Evolutionary conservation across 2,888 invertebrate species (phyloP).

Genomic region (Gymnocheta viridis): DNA sequence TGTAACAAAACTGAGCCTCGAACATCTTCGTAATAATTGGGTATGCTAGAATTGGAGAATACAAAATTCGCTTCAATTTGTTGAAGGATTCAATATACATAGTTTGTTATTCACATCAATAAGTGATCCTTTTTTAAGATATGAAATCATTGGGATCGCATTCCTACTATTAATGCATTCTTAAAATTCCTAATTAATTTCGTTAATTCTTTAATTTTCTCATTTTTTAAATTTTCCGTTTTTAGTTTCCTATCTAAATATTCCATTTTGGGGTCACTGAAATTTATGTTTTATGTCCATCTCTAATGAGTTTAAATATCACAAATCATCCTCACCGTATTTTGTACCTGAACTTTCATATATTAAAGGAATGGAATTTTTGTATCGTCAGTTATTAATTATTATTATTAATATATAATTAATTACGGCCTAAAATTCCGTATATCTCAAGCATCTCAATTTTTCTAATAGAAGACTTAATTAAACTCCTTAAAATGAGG

Average conservation of each 20-base stretch:
- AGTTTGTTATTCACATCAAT: not conserved
- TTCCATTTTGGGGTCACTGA: slow-evolving; percentile 27
- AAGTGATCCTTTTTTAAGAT: not conserved
- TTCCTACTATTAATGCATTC: not conserved
- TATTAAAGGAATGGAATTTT: slow-evolving; percentile 38
- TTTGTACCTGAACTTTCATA: slow-evolving; percentile 11
- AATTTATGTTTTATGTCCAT: slow-evolving; percentile 52
- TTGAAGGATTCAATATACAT: not conserved
- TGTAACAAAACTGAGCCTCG: not conserved
- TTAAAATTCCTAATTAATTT: slow-evolving; percentile 32
- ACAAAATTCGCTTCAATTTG: not conserved
- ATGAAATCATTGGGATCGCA: not conserved
- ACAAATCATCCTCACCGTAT: not conserved
- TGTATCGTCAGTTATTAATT: slow-evolving; percentile 31
- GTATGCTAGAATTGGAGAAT: not conserved
- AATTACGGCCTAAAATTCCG: slow-evolving; percentile 1
- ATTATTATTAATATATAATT: too few relatives aligned
- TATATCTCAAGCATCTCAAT: slow-evolving; percentile 43
- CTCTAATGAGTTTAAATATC: slow-evolving; percentile 30
- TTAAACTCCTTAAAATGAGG: not conserved
- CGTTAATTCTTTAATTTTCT: slow-evolving; percentile 25
- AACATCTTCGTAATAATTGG: not conserved
- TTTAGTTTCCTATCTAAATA: slow-evolving; percentile 22
- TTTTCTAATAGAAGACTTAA: slow-evolving; percentile 13
- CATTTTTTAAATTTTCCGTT: slow-evolving; percentile 33